Evolutionary conservation across 2,888 invertebrate genomes (phyloP).

Genomic region (Acanthococcus lagerstroemiae): DNA sequence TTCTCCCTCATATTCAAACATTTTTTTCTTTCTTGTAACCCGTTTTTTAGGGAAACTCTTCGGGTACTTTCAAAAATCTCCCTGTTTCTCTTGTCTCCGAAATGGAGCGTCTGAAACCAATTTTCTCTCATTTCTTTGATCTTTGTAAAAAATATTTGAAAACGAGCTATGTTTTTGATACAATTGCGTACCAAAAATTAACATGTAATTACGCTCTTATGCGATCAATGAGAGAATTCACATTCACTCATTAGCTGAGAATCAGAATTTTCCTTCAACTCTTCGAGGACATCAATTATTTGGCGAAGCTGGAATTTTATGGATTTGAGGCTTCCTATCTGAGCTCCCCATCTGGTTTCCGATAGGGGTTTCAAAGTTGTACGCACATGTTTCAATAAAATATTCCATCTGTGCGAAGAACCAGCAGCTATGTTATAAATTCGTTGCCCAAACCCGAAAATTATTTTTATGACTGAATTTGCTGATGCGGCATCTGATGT

Average conservation of each 20-base stretch:
- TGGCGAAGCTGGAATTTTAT: neutral
- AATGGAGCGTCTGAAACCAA: neutral
- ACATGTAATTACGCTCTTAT: neutral
- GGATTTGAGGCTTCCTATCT: neutral
- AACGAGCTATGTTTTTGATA: neutral
- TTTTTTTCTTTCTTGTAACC: neutral
- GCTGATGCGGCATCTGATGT: neutral
- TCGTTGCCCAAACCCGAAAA: constrained; percentile 4
- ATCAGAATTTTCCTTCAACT: neutral
- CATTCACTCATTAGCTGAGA: neutral
- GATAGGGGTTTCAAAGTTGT: neutral
- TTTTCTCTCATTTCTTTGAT: neutral
- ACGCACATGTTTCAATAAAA: neutral
- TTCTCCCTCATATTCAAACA: neutral
- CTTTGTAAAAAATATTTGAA: neutral
- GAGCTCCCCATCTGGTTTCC: neutral
- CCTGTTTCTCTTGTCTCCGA: neutral
- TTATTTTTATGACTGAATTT: neutral
- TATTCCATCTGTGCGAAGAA: neutral
- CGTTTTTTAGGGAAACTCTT: neutral
- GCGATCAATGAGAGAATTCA: neutral
- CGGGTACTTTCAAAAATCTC: neutral
- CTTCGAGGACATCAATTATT: neutral
- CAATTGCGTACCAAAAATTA: neutral
- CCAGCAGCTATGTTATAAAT: constrained; percentile 5